These are phyloP conservation scores for Propsilocerus akamusi DNA, from an alignment of 1,140 invertebrate genomes.

Conservation along the genomic window DNA sequence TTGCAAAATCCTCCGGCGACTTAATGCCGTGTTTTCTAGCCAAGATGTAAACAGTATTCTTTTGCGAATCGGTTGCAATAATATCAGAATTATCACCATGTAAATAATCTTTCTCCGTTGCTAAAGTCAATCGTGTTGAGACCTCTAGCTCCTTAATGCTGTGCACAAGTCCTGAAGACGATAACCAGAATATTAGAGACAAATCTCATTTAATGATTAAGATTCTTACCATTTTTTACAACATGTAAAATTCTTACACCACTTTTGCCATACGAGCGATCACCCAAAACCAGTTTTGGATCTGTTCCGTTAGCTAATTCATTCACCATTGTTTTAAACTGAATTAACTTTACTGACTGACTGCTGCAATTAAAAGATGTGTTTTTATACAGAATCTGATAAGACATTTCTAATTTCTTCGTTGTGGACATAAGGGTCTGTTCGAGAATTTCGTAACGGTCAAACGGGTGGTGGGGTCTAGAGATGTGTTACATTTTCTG, in stretches of 20 bases:
- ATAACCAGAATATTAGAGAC: not conserved
- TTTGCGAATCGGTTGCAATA: slow-evolving; percentile 64
- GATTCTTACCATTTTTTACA: slow-evolving; percentile 27
- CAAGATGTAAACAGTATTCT: slow-evolving; percentile 62
- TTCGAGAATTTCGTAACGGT: no score
- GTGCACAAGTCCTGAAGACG: slow-evolving; percentile 29
- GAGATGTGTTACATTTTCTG: no score
- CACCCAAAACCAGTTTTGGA: slow-evolving; percentile 7
- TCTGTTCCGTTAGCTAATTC: no score
- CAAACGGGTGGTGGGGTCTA: no score
- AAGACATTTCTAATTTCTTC: no score
- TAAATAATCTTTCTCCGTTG: slow-evolving; percentile 41
- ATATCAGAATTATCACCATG: slow-evolving; percentile 43
- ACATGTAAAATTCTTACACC: slow-evolving; percentile 51
- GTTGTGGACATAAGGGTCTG: no score
- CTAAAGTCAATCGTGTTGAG: slow-evolving; percentile 45
- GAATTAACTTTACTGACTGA: no score
- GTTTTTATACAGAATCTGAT: no score
- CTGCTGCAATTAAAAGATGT: no score
- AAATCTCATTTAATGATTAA: no score
- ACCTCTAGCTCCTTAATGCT: slow-evolving; percentile 54
- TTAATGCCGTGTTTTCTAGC: slow-evolving; percentile 56
- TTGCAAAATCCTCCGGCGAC: slow-evolving; percentile 51
- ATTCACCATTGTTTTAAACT: no score
- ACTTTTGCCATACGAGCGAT: slow-evolving; percentile 55